Evolutionary conservation across 2,888 invertebrate species (phyloP).

Genomic region (Ophraella communa): DNA sequence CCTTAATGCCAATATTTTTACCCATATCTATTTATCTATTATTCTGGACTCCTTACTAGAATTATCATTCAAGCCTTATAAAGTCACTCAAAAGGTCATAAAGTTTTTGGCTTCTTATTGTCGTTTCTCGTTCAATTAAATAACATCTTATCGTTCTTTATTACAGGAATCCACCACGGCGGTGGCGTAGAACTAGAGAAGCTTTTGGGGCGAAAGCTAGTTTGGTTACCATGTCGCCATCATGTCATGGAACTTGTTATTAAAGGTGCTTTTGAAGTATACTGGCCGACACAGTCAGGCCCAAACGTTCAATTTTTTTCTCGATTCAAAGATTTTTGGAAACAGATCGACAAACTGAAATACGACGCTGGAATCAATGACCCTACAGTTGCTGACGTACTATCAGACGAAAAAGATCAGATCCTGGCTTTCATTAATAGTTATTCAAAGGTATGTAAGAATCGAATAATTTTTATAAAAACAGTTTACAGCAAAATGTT

Average conservation of each 20-base stretch:
- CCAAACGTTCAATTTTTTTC: not conserved
- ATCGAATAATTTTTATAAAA: not conserved
- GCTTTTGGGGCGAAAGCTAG: not conserved
- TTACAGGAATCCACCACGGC: too few species aligned
- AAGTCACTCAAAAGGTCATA: too few species aligned
- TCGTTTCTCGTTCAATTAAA: too few species aligned
- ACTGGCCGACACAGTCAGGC: not conserved
- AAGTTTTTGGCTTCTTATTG: too few species aligned
- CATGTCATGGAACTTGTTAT: not conserved
- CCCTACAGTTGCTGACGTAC: not conserved
- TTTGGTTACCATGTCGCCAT: not conserved
- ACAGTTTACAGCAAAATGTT: slow-evolving; percentile 2
- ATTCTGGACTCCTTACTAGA: too few species aligned
- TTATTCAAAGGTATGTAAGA: not conserved
- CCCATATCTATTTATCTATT: not conserved
- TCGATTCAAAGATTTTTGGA: not conserved
- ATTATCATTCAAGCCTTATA: too few species aligned
- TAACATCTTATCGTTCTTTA: too few species aligned
- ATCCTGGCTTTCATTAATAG: not conserved
- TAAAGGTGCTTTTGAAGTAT: not conserved
- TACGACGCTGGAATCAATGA: not conserved
- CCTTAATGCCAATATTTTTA: not conserved
- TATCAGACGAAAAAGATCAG: not conserved
- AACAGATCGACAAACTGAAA: not conserved
- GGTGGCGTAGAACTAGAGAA: slow-evolving; percentile 1